Percentiles rank a stretch among this genome's conserved stretches.
phyloP scores from a whole-genome alignment of 2,113 vertebrate species.

The Illadopsis cleaveri region DNA sequence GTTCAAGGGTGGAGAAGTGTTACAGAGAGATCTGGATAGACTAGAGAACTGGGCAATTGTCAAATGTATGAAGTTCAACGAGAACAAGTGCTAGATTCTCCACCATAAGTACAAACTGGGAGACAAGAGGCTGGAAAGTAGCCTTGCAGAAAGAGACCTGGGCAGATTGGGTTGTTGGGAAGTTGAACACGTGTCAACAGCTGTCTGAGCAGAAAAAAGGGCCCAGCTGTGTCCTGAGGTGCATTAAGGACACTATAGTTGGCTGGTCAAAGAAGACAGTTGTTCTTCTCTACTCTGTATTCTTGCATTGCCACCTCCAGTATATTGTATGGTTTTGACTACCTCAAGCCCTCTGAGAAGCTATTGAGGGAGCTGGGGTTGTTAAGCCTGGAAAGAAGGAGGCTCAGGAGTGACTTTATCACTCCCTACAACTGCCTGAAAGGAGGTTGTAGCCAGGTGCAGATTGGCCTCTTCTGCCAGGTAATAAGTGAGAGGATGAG shows the following conservation, averaged over 20 bases:
- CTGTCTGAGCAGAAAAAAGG: background rate
- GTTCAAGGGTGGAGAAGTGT: fast-evolving
- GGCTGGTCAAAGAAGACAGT: fast-evolving
- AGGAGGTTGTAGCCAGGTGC: background rate
- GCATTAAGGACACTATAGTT: background rate
- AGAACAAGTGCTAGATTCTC: background rate
- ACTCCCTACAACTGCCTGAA: background rate
- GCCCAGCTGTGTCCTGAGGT: background rate
- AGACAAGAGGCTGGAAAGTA: background rate
- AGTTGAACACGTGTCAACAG: background rate
- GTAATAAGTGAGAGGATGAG: background rate
- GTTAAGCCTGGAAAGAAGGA: background rate
- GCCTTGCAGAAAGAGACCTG: background rate
- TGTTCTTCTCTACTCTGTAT: background rate
- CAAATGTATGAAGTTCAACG: background rate
- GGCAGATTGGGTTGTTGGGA: background rate
- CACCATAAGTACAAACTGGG: fast-evolving
- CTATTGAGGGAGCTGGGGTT: background rate
- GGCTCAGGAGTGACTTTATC: background rate
- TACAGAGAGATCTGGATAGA: background rate
- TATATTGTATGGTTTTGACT: background rate
- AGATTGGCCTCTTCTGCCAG: background rate
- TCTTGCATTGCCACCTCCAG: background rate
- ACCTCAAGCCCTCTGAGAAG: background rate
- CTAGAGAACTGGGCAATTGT: fast-evolving